Evolutionary conservation across 2,888 invertebrate genomes (phyloP).

Genomic region (Xestia rhomboidea): DNA sequence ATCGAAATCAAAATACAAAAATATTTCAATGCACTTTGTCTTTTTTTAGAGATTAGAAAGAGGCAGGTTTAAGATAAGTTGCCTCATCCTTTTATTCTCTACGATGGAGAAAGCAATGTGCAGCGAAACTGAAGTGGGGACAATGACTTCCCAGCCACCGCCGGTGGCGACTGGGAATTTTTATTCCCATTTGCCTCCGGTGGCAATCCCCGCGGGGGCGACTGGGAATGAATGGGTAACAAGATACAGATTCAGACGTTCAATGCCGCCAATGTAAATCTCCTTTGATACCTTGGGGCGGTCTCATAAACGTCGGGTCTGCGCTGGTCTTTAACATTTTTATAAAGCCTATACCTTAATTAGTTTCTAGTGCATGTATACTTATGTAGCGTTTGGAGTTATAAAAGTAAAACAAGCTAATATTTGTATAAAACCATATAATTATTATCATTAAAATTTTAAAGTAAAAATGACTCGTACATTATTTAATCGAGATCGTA

Average conservation of each 20-base stretch:
- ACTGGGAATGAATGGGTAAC: too few species aligned
- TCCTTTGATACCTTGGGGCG: neutral
- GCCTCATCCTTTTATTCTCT: too few species aligned
- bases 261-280: neutral
- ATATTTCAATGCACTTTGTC: too few species aligned
- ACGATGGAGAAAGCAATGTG: too few species aligned
- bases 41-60: too few species aligned
- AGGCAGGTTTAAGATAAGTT: too few species aligned
- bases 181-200: too few species aligned
- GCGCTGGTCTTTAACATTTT: neutral
- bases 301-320: neutral
- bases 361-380: neutral
- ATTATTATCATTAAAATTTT: conserved; percentile 86
- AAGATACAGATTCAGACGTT: neutral
- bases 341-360: neutral
- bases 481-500: conserved; percentile 74
- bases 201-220: too few species aligned
- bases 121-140: too few species aligned
- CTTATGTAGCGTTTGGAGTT: neutral
- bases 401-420: conserved; percentile 53
- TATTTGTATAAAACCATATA: conserved; percentile 88
- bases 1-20: too few species aligned
- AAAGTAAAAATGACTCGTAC: conserved; percentile 87
- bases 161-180: too few species aligned
- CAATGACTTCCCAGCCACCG: too few species aligned